Base-by-base conservation (phyloP, 2,113 vertebrate species). In the Oostethus manadensis region DNA sequence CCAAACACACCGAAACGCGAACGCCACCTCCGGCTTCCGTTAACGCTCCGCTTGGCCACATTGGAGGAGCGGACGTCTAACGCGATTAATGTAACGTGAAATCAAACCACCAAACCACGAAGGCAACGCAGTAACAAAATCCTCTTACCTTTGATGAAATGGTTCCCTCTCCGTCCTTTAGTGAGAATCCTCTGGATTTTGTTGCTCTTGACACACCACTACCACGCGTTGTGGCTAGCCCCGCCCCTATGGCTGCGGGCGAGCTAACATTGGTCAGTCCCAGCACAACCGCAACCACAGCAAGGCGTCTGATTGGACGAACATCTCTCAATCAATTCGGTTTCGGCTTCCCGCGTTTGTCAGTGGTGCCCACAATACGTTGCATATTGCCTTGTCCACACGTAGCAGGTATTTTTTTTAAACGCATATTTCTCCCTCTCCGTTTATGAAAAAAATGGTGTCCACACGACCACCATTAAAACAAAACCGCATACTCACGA, bases 301-400 rank as follows among this genome's bases (percentile, higher is more conserved):
- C 17, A 7, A 10, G 22, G 21, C 22, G 21, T 59, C 26, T 76
- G n/a, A 87, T 84, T 88, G 83, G 82, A 3, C 44, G 14, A 9
- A 4, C 0, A 16, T 17, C 0, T 56, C 74, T 60, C 79, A 68
- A 64, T 88, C 82, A 42, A 58, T 78, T 80, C 11, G 76, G 72
- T 74, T 79, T 77, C 64, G 21, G 42, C 62, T 86, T 88, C 85
- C 85, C 85, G 85, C 85, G 74, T 86, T 72, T 21, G 58, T 16
- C 16, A 46, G 58, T 7, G 17, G 66, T 0, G 57, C 66, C 47
- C 56, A 60, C 58, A 72, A 65, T 64, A 63, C 70, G 65, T 71
- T 62, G 63, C 55, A 71, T 67, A 58, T 51, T 64, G 56, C 60
- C n/a, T n/a, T n/a, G n/a, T n/a, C n/a, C n/a, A n/a, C n/a, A n/a